Conservation (phyloP, 2,797 vertebrate genomes). For the Microctenopoma lineatum region DNA sequence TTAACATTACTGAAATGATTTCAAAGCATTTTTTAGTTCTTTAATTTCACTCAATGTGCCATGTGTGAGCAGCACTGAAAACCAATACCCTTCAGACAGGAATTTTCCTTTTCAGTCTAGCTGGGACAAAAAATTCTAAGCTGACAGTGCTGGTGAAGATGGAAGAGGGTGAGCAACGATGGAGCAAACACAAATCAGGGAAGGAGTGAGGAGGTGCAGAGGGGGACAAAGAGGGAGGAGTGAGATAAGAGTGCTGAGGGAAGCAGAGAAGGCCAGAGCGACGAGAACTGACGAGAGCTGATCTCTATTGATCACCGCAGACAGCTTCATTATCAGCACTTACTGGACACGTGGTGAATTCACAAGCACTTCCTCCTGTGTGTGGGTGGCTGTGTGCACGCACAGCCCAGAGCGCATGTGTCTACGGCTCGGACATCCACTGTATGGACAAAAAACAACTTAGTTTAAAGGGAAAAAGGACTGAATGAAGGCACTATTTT, state of each 20-base stretch:
- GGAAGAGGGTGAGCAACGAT: conserved; percentile 48
- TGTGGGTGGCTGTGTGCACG: conserved; percentile 33
- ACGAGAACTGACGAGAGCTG: conserved; percentile 62
- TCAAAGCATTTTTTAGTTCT: background rate
- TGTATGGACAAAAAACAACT: background rate
- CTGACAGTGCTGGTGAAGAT: conserved; percentile 15
- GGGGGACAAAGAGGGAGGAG: conserved; percentile 51
- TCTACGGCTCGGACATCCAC: conserved; percentile 13
- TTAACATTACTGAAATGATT: background rate
- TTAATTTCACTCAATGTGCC: background rate
- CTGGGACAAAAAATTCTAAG: conserved; percentile 25
- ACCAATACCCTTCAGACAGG: conserved; percentile 4
- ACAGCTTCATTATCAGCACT: conserved; percentile 81
- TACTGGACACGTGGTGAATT: conserved; percentile 72
- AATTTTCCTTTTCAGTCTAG: conserved; percentile 7
- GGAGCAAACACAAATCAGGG: conserved; percentile 44
- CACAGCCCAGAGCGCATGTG: conserved; percentile 1
- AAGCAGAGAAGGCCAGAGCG: conserved; percentile 44
- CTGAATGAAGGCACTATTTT: background rate
- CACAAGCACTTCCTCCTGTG: conserved; percentile 57
- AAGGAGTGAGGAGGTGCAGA: conserved; percentile 41
- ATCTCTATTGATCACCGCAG: conserved; percentile 79
- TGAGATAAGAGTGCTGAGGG: conserved; percentile 52
- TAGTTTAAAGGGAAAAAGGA: background rate
- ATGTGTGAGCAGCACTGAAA: background rate